Percentiles rank a stretch among this genome's conserved stretches.
phyloP scores from a whole-genome alignment of 2,888 invertebrate species.

The Pollenia labialis region DNA sequence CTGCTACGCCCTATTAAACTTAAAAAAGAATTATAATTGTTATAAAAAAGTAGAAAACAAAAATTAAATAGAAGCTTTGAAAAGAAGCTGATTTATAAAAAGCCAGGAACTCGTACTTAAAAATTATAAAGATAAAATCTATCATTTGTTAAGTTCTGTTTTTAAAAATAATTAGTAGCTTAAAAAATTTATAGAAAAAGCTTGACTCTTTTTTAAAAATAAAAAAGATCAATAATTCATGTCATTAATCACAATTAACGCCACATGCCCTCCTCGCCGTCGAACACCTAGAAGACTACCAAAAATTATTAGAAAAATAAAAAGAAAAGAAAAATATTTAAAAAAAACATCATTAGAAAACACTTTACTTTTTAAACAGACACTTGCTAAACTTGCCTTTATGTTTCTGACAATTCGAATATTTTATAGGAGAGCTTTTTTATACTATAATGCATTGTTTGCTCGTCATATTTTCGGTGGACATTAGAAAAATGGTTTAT shows the following conservation, averaged over 20 bases:
- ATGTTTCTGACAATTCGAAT: background rate
- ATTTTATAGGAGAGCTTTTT: background rate
- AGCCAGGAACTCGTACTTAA: constrained; percentile 37
- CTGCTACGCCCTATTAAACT: constrained; percentile 37
- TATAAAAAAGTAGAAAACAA: constrained; percentile 10
- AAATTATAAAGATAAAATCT: constrained; percentile 36
- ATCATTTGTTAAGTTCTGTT: constrained; percentile 1
- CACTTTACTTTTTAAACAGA: constrained; percentile 46
- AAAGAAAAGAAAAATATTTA: background rate
- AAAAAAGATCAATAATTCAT: constrained; percentile 76
- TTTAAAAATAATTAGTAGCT: constrained; percentile 64
- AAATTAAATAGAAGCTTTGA: background rate
- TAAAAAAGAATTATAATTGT: background rate
- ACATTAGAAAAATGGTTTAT: constrained; percentile 62
- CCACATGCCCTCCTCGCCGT: constrained; percentile 76
- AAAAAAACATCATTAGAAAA: constrained; percentile 43
- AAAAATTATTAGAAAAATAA: background rate
- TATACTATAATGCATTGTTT: constrained; percentile 57
- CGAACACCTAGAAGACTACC: constrained; percentile 28
- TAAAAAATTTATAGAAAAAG: constrained; percentile 8
- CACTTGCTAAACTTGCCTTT: constrained; percentile 63
- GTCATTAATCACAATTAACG: constrained; percentile 83
- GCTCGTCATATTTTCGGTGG: constrained; percentile 60
- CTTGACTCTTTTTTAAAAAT: constrained; percentile 16
- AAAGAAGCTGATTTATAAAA: constrained; percentile 55